A percentile compares a stretch with the other conserved stretches of the same genome.
phyloP scores from a whole-genome alignment of 2,113 vertebrate genomes.

The Otolemur garnettii region DNA sequence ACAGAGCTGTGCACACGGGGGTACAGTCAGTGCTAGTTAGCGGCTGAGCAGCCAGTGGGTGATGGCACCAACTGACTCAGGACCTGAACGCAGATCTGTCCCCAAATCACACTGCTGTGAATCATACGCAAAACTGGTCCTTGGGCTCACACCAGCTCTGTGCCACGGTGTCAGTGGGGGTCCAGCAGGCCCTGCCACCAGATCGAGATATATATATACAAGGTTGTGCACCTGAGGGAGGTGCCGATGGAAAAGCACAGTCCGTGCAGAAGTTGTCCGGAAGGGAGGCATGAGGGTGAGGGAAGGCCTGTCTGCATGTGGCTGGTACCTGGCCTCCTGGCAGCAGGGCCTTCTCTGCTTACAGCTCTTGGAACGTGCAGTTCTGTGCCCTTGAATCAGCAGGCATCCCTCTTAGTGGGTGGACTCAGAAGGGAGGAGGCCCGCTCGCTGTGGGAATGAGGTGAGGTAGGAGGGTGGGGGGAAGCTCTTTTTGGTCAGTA shows the following conservation, averaged over 20 bases:
- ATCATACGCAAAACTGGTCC: too few species aligned
- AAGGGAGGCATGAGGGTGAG: not conserved
- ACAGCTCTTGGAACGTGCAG: not conserved
- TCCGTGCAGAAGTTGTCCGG: not conserved
- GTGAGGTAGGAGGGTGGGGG: not conserved
- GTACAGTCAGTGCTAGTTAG: not conserved
- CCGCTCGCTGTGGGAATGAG: not conserved
- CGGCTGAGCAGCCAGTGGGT: not conserved
- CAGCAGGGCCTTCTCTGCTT: not conserved
- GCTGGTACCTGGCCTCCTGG: not conserved
- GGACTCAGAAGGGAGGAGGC: too few species aligned
- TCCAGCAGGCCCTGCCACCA: not conserved
- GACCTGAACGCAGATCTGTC: not conserved
- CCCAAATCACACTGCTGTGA: not conserved
- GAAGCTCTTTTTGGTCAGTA: not conserved
- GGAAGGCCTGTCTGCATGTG: too few species aligned
- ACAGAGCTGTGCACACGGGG: accelerated
- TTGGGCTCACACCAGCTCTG: not conserved
- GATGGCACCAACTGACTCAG: not conserved
- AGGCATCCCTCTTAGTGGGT: too few species aligned
- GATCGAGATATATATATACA: not conserved
- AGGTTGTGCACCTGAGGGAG: accelerated
- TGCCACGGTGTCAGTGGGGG: accelerated
- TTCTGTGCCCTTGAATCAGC: not conserved
- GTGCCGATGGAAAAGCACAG: not conserved